A percentile compares a stretch with the other conserved stretches of the same genome.
Evolutionary conservation across 2,113 vertebrate genomes (phyloP).

Genomic region (Callithrix jacchus): DNA sequence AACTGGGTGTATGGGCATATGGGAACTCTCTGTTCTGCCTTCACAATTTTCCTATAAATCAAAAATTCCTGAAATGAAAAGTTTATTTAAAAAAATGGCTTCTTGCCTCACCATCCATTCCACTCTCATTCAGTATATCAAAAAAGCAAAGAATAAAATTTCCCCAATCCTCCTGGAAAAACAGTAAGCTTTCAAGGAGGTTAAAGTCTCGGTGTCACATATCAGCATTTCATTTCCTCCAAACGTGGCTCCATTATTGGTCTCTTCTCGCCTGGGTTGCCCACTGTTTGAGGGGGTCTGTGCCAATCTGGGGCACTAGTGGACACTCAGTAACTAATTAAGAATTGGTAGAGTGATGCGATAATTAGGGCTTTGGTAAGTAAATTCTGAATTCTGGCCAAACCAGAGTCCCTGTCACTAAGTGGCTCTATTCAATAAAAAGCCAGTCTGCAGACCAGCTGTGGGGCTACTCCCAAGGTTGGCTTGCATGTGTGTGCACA

Average conservation of each 20-base stretch:
- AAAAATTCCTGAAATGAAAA: not conserved
- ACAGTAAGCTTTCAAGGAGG: not conserved
- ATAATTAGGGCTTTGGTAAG: not conserved
- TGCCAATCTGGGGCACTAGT: rapidly evolving
- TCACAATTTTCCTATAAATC: not conserved
- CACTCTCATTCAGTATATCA: not conserved
- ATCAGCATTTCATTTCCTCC: not conserved
- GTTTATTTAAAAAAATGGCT: not conserved
- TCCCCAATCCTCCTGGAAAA: not conserved
- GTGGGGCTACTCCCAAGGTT: rapidly evolving
- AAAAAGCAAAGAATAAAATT: not conserved
- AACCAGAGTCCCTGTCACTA: not conserved
- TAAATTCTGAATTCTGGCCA: not conserved
- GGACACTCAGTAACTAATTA: not conserved
- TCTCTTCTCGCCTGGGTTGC: not conserved
- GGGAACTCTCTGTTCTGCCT: not conserved
- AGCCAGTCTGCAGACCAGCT: not conserved
- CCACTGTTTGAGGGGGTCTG: rapidly evolving
- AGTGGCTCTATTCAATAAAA: not conserved
- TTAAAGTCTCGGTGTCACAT: not conserved
- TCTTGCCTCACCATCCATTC: not conserved
- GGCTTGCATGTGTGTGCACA: rapidly evolving
- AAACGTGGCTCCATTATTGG: not conserved
- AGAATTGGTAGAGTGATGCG: rapidly evolving
- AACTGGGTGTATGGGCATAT: not conserved